Conservation (phyloP, 2,797 vertebrate genomes). For the Loris lydekkerianus region DNA sequence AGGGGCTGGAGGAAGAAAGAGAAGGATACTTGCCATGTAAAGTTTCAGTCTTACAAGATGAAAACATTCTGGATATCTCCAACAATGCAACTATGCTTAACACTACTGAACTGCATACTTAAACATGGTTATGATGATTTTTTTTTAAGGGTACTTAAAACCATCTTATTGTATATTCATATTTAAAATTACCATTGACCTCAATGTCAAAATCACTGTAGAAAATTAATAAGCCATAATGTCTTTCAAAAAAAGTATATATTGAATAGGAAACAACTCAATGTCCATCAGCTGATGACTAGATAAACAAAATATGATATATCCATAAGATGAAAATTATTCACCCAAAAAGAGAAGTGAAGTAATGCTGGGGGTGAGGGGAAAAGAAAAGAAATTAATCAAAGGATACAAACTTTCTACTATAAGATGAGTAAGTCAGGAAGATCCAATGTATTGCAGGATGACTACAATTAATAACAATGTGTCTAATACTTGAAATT, state of each 20-base stretch:
- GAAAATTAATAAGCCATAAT: neutral
- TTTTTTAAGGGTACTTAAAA: neutral
- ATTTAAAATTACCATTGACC: neutral
- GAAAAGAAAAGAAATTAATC: neutral
- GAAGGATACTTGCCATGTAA: neutral
- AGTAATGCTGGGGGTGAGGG: neutral
- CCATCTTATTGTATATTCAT: neutral
- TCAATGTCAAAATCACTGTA: neutral
- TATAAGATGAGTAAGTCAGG: neutral
- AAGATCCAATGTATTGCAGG: neutral
- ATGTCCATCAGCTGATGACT: neutral
- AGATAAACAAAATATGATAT: neutral
- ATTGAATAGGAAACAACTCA: neutral
- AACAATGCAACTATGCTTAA: neutral
- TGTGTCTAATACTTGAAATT: neutral
- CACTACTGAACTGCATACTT: neutral
- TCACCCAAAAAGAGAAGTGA: neutral
- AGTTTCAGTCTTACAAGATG: neutral
- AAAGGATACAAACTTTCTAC: neutral
- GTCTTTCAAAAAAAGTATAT: neutral
- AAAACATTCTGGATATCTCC: neutral
- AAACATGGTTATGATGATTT: neutral
- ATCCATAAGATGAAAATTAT: neutral
- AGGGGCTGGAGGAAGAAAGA: neutral
- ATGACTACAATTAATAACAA: neutral